A percentile compares a stretch with the other conserved stretches of the same genome.
Evolutionary conservation across 1,140 invertebrate species (phyloP).

Genomic region (Temnothorax curvispinosus): DNA sequence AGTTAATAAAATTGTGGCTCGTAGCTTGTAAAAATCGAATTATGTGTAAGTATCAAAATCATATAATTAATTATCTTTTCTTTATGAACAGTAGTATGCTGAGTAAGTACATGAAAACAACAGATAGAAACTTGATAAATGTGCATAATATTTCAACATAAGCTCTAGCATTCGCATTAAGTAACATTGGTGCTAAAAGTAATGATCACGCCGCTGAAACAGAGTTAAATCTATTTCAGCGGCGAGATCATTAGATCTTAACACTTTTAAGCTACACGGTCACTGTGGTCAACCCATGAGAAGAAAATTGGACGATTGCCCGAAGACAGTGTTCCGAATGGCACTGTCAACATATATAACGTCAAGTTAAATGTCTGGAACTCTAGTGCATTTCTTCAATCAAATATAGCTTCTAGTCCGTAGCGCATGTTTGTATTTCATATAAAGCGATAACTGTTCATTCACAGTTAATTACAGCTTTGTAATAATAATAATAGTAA

Average conservation of each 20-base stretch:
- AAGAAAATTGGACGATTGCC: conserved; percentile 69
- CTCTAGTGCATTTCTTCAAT: background rate
- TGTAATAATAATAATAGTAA: background rate
- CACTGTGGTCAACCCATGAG: conserved; percentile 8
- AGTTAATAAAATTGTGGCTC: background rate
- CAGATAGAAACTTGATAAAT: background rate
- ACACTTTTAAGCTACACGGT: conserved; percentile 66
- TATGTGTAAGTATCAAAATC: background rate
- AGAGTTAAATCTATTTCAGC: conserved; percentile 32
- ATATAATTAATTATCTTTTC: background rate
- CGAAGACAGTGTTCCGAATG: conserved; percentile 48
- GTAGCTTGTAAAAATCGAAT: background rate
- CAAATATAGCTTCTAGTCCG: background rate
- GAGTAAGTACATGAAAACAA: background rate
- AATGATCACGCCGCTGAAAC: background rate
- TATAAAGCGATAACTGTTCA: background rate
- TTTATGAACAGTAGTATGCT: background rate
- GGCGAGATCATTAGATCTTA: conserved; percentile 59
- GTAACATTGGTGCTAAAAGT: background rate
- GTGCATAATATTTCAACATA: background rate
- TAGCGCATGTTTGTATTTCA: background rate
- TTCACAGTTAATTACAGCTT: background rate
- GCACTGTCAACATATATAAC: conserved; percentile 59
- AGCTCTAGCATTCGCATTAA: background rate
- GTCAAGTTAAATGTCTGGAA: background rate